phyloP scores from a whole-genome alignment of 2,113 vertebrate genomes.

The Odontesthes bonariensis region DNA sequence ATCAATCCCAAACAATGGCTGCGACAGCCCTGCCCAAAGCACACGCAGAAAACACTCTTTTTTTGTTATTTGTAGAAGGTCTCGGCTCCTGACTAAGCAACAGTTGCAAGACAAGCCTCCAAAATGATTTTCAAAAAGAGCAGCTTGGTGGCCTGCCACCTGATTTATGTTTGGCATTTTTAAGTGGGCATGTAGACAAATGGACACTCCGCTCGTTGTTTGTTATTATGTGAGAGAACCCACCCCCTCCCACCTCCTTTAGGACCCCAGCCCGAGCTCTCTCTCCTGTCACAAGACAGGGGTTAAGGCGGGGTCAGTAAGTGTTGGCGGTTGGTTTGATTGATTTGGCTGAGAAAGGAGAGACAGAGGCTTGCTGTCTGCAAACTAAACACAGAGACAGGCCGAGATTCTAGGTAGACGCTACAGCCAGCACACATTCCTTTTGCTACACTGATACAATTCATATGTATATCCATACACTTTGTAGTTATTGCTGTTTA shows the following conservation, averaged over 20 bases:
- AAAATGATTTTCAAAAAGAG: conserved; percentile 47
- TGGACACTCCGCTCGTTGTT: conserved; percentile 64
- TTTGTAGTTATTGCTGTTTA: neutral
- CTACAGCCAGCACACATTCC: conserved; percentile 3
- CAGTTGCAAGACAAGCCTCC: conserved; percentile 55
- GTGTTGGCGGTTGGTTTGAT: conserved; percentile 74
- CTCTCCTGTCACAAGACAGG: conserved; percentile 71
- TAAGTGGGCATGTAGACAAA: conserved; percentile 68
- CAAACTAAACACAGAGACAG: conserved; percentile 54
- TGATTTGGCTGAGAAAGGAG: conserved; percentile 81
- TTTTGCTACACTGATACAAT: neutral
- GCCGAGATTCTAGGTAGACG: conserved; percentile 13
- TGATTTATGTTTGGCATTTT: conserved; percentile 76
- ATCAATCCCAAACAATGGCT: conserved; percentile 26
- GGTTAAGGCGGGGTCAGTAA: conserved; percentile 72
- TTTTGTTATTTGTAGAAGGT: conserved; percentile 34
- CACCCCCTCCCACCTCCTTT: conserved; percentile 16
- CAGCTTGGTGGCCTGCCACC: conserved; percentile 73
- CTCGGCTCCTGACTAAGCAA: conserved; percentile 29
- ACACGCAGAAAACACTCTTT: conserved; percentile 34
- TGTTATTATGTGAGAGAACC: conserved; percentile 61
- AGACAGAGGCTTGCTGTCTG: conserved; percentile 66
- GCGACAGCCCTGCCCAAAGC: conserved; percentile 18
- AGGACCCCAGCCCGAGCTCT: conserved; percentile 57
- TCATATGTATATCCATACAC: neutral